Evolutionary conservation across 2,888 invertebrate genomes (phyloP).

Genomic region (Neria commutata): DNA sequence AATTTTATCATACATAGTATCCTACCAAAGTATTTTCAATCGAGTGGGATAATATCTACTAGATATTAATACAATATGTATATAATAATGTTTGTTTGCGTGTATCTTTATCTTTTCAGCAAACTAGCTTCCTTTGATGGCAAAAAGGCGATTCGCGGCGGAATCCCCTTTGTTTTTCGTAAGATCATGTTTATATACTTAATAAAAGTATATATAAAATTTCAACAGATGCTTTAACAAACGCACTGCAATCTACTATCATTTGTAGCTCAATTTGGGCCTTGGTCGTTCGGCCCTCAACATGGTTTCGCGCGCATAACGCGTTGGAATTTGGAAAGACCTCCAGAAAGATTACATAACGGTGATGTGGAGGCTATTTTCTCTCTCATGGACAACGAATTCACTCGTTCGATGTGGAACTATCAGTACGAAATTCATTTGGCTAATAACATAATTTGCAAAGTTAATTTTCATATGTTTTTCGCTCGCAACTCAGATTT

Average conservation of each 20-base stretch:
- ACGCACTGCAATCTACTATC: not conserved
- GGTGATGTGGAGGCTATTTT: constrained; percentile 93
- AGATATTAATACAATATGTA: too few species aligned
- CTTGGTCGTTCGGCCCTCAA: constrained; percentile 93
- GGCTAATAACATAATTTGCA: not conserved
- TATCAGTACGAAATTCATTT: constrained; percentile 71
- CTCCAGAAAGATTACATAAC: constrained; percentile 85
- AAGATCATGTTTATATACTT: constrained; percentile 65
- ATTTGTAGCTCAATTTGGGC: constrained; percentile 86
- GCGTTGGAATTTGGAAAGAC: constrained; percentile 88
- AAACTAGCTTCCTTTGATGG: constrained; percentile 96
- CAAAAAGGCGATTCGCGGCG: constrained; percentile 93
- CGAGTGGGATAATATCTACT: too few species aligned
- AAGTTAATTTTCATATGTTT: constrained; percentile 11
- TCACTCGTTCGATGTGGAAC: constrained; percentile 93
- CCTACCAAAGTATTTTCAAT: too few species aligned
- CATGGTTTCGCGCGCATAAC: constrained; percentile 95
- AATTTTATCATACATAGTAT: too few species aligned
- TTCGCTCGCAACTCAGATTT: too few species aligned
- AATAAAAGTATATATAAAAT: not conserved
- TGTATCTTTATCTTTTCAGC: constrained; percentile 63
- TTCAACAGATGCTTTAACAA: not conserved
- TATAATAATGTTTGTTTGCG: not conserved
- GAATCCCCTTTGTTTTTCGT: constrained; percentile 97
- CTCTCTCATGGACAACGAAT: constrained; percentile 90